Evolutionary conservation across 2,113 vertebrate genomes (phyloP).

Genomic region (Elaphurus davidianus): DNA sequence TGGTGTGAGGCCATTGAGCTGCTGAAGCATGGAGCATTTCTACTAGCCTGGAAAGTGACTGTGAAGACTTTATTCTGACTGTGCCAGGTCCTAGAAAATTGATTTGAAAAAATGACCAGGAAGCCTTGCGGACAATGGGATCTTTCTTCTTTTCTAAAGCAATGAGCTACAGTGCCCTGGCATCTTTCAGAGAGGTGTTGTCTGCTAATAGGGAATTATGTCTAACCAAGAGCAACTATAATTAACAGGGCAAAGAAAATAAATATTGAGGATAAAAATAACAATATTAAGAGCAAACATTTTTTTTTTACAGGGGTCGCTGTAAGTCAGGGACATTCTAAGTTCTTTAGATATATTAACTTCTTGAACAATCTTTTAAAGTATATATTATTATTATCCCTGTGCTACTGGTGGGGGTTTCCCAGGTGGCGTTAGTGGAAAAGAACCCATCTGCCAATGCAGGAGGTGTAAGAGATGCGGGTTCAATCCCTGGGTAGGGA

Average conservation of each 20-base stretch:
- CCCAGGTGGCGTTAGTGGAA: not conserved
- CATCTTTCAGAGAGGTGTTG: not conserved
- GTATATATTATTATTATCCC: not conserved
- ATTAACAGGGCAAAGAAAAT: not conserved
- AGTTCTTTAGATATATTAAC: not conserved
- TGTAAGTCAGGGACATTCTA: not conserved
- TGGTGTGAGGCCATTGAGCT: constrained; percentile 37
- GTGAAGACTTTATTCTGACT: constrained; percentile 39
- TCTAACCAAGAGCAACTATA: not conserved
- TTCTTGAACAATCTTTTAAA: not conserved
- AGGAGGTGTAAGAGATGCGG: accelerated
- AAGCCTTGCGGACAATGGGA: not conserved
- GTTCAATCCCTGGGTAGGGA: not conserved
- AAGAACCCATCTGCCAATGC: not conserved
- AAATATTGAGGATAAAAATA: not conserved
- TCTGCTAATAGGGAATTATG: constrained; percentile 17
- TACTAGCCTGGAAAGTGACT: constrained; percentile 41
- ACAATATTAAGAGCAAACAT: not conserved
- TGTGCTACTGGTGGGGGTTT: not conserved
- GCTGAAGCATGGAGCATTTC: constrained; percentile 44
- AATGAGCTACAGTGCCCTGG: not conserved
- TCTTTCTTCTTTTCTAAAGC: not conserved
- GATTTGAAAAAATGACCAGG: constrained; percentile 60
- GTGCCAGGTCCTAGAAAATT: constrained; percentile 26
- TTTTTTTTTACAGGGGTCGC: not conserved